Conservation (phyloP, 2,888 invertebrate species). For the Noctua janthina region DNA sequence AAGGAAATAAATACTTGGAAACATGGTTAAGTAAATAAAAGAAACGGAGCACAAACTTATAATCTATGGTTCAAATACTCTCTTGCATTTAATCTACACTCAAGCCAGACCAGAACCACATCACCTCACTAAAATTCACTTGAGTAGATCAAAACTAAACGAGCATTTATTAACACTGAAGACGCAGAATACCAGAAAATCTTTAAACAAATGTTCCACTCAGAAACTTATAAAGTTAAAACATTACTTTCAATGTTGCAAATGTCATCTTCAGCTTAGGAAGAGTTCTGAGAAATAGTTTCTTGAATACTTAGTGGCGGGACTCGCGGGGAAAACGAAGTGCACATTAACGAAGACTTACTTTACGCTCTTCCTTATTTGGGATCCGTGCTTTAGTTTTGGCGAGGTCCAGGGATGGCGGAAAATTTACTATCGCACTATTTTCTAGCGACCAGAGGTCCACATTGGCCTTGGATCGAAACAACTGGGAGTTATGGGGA, state of each 20-base stretch:
- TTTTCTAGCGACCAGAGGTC: too few species aligned
- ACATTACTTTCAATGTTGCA: constrained; percentile 52
- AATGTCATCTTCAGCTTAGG: constrained; percentile 35
- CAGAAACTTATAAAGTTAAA: constrained; percentile 30
- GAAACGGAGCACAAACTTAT: not conserved
- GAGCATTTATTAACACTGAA: constrained; percentile 6
- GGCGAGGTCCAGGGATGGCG: constrained; percentile 11
- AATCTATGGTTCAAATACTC: not conserved
- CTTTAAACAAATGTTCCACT: constrained; percentile 32
- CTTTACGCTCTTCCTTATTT: constrained; percentile 33
- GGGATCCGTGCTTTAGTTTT: constrained; percentile 21
- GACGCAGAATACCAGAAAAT: constrained; percentile 43
- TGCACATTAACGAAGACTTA: constrained; percentile 58
- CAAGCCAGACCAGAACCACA: not conserved
- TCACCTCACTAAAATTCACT: not conserved
- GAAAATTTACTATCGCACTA: not conserved
- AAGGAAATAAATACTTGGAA: not conserved
- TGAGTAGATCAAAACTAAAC: constrained; percentile 7
- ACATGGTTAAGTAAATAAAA: not conserved
- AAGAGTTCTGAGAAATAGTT: constrained; percentile 51
- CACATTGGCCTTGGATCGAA: too few species aligned
- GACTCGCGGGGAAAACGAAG: constrained; percentile 45
- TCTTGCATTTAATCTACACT: not conserved
- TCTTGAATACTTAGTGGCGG: constrained; percentile 33
- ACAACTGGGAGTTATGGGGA: too few species aligned